A percentile compares a stretch with the other conserved stretches of the same genome.
phyloP scores from a whole-genome alignment of 2,888 invertebrate genomes.

The Tromatobia lineatoria region DNA sequence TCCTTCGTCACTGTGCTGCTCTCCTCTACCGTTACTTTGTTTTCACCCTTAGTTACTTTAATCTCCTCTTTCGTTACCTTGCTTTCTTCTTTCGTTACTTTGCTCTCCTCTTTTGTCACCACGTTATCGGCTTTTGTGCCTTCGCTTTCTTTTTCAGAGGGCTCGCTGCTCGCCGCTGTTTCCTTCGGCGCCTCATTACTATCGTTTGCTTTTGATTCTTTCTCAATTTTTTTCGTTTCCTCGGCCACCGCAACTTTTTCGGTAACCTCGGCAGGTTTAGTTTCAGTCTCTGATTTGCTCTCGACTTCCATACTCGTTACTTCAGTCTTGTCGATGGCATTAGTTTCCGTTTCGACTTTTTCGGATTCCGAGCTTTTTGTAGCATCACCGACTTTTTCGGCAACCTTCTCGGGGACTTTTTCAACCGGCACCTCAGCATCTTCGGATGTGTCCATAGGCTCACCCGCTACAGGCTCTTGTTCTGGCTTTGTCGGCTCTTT shows the following conservation, averaged over 20 bases:
- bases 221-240: conserved; percentile 63
- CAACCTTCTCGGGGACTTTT: conserved; percentile 68
- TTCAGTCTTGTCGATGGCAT: conserved; percentile 48
- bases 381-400: conserved; percentile 60
- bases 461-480: conserved; percentile 60
- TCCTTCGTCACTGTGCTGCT: too few species aligned
- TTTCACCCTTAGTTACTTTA: conserved; percentile 55
- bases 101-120: conserved; percentile 58
- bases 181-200: conserved; percentile 82
- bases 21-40: too few species aligned
- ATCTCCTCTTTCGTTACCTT: conserved; percentile 59
- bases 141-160: conserved; percentile 55
- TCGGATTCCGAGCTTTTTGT: conserved; percentile 36
- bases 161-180: conserved; percentile 69
- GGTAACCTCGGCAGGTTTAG: conserved; percentile 35
- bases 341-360: conserved; percentile 55
- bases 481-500: conserved; percentile 63
- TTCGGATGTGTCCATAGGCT: conserved; percentile 82
- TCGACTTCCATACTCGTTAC: conserved; percentile 61
- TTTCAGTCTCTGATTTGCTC: conserved; percentile 66
- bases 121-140: conserved; percentile 49
- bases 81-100: conserved; percentile 46
- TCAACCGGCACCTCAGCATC: conserved; percentile 75
- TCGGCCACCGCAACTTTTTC: conserved; percentile 54
- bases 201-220: conserved; percentile 78